Conservation (phyloP, 2,113 vertebrate species). For the Scartelaos histophorus region DNA sequence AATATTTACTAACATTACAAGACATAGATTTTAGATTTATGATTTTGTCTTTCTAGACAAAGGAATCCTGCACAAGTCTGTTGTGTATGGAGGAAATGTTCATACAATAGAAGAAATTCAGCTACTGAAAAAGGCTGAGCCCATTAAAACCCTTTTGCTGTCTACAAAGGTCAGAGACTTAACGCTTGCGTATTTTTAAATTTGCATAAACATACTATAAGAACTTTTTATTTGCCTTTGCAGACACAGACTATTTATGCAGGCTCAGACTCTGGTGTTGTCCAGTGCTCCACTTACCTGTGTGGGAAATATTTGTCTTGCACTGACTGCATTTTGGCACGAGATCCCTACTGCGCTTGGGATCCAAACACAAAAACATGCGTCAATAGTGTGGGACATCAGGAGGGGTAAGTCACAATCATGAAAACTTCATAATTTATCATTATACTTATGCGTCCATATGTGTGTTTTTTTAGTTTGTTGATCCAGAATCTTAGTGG, state of each 20-base stretch:
- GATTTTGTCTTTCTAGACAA: constrained; percentile 76
- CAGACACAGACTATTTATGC: constrained; percentile 88
- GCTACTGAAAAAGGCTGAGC: constrained; percentile 82
- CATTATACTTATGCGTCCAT: constrained; percentile 3
- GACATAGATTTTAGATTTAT: not conserved
- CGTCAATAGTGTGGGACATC: constrained; percentile 68
- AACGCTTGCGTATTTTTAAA: not conserved
- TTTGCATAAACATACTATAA: not conserved
- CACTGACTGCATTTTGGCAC: constrained; percentile 86
- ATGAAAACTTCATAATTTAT: constrained; percentile 2
- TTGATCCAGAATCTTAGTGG: constrained; percentile 88
- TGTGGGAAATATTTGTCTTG: constrained; percentile 86
- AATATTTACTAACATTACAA: not conserved
- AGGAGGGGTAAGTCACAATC: constrained; percentile 43
- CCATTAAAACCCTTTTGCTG: constrained; percentile 87
- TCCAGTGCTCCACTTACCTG: constrained; percentile 89
- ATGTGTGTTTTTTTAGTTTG: constrained; percentile 77
- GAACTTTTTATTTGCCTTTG: not conserved
- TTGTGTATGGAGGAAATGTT: constrained; percentile 82
- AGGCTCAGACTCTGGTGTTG: constrained; percentile 87
- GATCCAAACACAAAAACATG: constrained; percentile 72
- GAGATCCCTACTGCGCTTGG: constrained; percentile 97
- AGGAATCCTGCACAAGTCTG: constrained; percentile 90
- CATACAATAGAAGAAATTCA: constrained; percentile 93
- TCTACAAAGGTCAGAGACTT: constrained; percentile 81